Evolutionary conservation across 2,888 invertebrate species (phyloP).

Genomic region (Dicyrtomina minuta): DNA sequence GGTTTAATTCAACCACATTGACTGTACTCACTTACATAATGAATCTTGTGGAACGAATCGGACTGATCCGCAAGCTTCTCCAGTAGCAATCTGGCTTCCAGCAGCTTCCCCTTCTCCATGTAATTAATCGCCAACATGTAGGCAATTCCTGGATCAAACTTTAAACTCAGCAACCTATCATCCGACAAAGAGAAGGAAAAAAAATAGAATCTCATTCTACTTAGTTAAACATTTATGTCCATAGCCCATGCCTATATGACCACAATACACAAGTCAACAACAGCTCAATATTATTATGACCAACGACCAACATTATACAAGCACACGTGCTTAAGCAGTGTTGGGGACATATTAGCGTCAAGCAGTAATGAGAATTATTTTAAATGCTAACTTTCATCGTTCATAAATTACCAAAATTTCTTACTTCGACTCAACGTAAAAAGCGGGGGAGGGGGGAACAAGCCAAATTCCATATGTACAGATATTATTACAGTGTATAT

Average conservation of each 20-base stretch:
- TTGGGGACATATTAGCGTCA: background rate
- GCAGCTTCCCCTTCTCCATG: slow-evolving; percentile 40
- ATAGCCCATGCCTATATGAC: no score
- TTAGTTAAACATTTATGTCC: background rate
- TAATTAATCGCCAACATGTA: slow-evolving; percentile 45
- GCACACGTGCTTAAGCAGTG: background rate
- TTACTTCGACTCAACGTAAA: background rate
- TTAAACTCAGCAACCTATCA: slow-evolving; percentile 44
- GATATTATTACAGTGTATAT: no score
- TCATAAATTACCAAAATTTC: background rate
- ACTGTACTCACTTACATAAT: slow-evolving; percentile 44
- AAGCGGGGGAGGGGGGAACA: no score
- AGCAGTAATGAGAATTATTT: background rate
- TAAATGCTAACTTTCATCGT: background rate
- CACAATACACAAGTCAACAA: background rate
- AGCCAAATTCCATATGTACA: no score
- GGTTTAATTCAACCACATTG: slow-evolving; percentile 15
- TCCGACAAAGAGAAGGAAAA: background rate
- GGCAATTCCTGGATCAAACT: slow-evolving; percentile 48
- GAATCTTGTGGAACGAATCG: slow-evolving; percentile 50
- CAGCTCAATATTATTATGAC: no score
- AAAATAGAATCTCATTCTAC: slow-evolving; percentile 2
- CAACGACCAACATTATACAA: background rate
- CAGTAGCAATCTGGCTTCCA: slow-evolving; percentile 44
- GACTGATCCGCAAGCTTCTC: slow-evolving; percentile 40